These are phyloP conservation scores for Dysidea cf. avara DNA, from an alignment of 37 sponge, comb jelly and placozoan genomes.

Conservation along the genomic window DNA sequence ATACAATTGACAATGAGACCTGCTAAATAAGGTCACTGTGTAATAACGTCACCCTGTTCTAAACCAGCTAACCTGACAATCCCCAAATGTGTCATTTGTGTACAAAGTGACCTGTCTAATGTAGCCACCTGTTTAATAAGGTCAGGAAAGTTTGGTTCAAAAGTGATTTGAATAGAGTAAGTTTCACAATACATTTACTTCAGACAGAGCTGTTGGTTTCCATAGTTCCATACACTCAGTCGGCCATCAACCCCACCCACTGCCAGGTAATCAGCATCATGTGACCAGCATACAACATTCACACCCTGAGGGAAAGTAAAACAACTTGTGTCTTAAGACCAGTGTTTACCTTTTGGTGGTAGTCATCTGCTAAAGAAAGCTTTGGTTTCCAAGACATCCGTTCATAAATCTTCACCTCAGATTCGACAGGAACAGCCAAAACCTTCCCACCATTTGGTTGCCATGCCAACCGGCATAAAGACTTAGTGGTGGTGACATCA, in stretches of 20 bases:
- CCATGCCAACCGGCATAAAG: conserved; percentile 64
- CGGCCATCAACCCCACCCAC: conserved; percentile 48
- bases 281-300: conserved; percentile 64
- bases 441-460: conserved; percentile 53
- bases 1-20: background rate
- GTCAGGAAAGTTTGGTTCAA: no score
- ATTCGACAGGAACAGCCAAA: conserved; percentile 53
- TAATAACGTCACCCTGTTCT: no score
- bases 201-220: background rate
- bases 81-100: no score
- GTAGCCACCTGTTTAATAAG: no score
- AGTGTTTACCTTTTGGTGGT: conserved; percentile 34
- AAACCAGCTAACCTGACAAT: no score
- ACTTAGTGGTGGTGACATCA: conserved; percentile 35
- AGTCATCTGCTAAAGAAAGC: conserved; percentile 22
- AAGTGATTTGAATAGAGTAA: no score
- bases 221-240: conserved; percentile 37
- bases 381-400: conserved; percentile 30
- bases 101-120: no score
- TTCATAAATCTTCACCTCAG: conserved; percentile 47
- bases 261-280: conserved; percentile 45
- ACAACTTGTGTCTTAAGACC: background rate
- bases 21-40: no score
- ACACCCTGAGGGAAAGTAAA: conserved; percentile 27
- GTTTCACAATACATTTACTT: no score